Base-by-base conservation (phyloP, 37 sponge, comb jelly and placozoan genomes). In the Bolinopsis microptera region DNA sequence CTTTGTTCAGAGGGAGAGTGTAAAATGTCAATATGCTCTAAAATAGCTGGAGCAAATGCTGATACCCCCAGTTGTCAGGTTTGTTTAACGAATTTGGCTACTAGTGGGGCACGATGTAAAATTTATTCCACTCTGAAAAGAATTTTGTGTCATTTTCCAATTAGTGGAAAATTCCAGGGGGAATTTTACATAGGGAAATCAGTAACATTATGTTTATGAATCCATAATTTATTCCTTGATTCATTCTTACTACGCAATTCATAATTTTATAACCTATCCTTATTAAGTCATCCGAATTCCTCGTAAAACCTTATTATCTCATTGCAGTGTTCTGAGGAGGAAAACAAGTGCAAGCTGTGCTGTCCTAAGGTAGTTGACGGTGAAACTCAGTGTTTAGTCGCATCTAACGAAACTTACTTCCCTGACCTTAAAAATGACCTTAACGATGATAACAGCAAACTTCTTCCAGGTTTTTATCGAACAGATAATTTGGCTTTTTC, bases 301-400 rank as follows among this genome's bases (percentile, higher is more conserved):
- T n/a, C n/a, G n/a, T n/a, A n/a, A n/a, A 70, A 70, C 2, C 21
- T 32, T 8, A 77, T 1, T 35, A 86, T 86, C 13, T 86, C 48
- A 0, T 41, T 1, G 5, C 90, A 86, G 90, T 86, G 90, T 40
- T 25, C 41, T 1, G 90, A 86, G 24, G 48, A 21, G 26, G 90
- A 38, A 48, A 86, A 86, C 90, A 39, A 86, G 90, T 86, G 90
- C 36, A 86, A 41, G 61, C 30, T 86, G 41, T 86, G 90, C 26
- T 86, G 90, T 86, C 38, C 34, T 9, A 86, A 86, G 61, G 41
- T 36, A 27, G 31, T 86, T 86, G 90, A 86, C 90, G 90, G 90
- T 23, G 61, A 33, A 24, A 30, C n/a, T 40, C 90, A 86, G 61
- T 86, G 90, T 39, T 25, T 86, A 26, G 61, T 86, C 0, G 75